Evolutionary conservation across 1,140 invertebrate species (phyloP).

Genomic region (Aphaenogaster ashmeadi): DNA sequence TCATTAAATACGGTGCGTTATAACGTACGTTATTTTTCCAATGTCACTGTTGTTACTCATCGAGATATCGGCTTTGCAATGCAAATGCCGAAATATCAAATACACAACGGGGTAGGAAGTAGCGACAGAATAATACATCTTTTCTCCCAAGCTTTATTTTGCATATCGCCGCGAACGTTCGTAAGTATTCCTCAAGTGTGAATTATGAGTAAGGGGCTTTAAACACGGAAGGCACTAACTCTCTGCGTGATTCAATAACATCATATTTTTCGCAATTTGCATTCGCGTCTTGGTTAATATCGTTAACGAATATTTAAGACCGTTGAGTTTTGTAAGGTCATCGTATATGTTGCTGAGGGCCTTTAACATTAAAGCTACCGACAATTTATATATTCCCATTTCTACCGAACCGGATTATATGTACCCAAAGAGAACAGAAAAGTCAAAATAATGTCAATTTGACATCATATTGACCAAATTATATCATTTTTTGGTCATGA

Average conservation of each 20-base stretch:
- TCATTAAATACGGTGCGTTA: background rate
- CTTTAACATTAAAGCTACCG: background rate
- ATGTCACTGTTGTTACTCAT: slow-evolving; percentile 37
- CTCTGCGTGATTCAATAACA: slow-evolving; percentile 51
- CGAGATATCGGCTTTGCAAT: slow-evolving; percentile 34
- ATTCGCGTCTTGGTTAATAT: slow-evolving; percentile 7
- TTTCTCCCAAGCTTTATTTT: slow-evolving; percentile 45
- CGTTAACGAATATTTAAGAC: slow-evolving; percentile 17
- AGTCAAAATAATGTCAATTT: no score
- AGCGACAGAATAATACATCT: slow-evolving; percentile 17
- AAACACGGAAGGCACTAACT: slow-evolving; percentile 41
- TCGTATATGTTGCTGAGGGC: background rate
- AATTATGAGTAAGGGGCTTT: slow-evolving; percentile 47
- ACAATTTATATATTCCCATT: no score
- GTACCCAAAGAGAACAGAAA: no score
- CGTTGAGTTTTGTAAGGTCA: slow-evolving; percentile 14
- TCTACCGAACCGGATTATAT: no score
- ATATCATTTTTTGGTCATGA: no score
- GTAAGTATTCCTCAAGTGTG: slow-evolving; percentile 38
- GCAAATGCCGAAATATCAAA: slow-evolving; percentile 16
- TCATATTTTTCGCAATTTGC: slow-evolving; percentile 38
- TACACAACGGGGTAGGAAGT: slow-evolving; percentile 11
- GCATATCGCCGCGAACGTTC: slow-evolving; percentile 34
- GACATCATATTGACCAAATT: no score
- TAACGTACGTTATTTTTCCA: slow-evolving; percentile 4